Evolutionary conservation across 53 echinoderm and acorn worm genomes (phyloP).

Genomic region (Antedon mediterranea): DNA sequence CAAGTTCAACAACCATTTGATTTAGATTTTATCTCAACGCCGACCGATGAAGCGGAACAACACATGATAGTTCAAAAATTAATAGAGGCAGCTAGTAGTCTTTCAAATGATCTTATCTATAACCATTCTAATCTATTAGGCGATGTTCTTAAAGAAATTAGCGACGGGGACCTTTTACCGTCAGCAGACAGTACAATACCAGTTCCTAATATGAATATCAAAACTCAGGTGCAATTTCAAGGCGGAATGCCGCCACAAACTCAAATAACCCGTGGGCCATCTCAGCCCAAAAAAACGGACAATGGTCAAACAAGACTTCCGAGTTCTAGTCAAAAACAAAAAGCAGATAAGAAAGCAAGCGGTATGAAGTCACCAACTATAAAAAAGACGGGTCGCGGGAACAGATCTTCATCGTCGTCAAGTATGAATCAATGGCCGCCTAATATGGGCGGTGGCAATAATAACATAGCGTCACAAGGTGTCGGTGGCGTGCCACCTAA

Average conservation of each 20-base stretch:
- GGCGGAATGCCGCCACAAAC: background rate
- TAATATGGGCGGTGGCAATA: background rate
- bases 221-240: background rate
- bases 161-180: background rate
- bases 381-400: background rate
- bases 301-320: background rate
- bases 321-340: background rate
- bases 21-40: background rate
- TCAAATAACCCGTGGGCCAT: background rate
- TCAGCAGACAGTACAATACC: background rate
- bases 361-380: background rate
- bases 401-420: background rate
- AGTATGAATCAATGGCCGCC: background rate
- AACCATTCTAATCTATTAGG: conserved; percentile 64
- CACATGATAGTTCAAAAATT: conserved; percentile 57
- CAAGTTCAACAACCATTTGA: conserved; percentile 20
- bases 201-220: background rate
- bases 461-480: background rate
- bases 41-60: conserved; percentile 32
- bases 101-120: conserved; percentile 58
- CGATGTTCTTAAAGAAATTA: conserved; percentile 74
- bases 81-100: conserved; percentile 31
- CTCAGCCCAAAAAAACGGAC: background rate
- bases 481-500: background rate
- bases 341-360: background rate